Conservation (phyloP, 1,140 invertebrate species). For the Apolygus lucorum region DNA sequence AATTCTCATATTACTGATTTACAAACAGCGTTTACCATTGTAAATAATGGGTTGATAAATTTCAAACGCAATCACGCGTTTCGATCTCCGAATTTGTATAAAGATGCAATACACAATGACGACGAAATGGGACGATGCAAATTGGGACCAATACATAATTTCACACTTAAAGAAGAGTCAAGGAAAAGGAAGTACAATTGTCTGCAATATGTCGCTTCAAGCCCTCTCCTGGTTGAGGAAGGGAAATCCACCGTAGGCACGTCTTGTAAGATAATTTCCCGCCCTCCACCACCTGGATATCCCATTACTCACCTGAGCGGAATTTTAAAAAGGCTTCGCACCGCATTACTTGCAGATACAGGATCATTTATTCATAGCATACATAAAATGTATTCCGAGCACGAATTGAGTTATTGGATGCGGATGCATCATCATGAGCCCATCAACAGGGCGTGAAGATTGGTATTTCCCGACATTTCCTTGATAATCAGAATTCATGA, state of each 20-base stretch:
- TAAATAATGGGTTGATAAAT: too few relatives aligned
- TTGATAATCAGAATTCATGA: too few relatives aligned
- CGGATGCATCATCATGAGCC: background rate
- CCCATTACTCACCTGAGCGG: background rate
- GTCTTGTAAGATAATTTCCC: slow-evolving; percentile 1
- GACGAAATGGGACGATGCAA: too few relatives aligned
- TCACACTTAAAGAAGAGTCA: too few relatives aligned
- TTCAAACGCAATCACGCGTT: too few relatives aligned
- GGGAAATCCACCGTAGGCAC: background rate
- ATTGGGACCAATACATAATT: too few relatives aligned
- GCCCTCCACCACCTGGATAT: background rate
- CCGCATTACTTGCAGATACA: background rate
- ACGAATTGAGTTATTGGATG: background rate
- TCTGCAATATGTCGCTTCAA: background rate
- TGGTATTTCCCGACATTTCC: background rate
- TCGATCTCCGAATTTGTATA: too few relatives aligned
- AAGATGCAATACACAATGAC: too few relatives aligned
- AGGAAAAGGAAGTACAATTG: background rate
- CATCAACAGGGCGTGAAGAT: background rate
- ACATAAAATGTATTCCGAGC: background rate
- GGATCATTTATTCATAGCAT: background rate
- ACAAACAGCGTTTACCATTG: too few relatives aligned
- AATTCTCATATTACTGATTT: too few relatives aligned
- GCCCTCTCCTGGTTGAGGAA: background rate
- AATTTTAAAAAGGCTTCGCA: slow-evolving; percentile 1